Evolutionary conservation across 1,140 invertebrate genomes (phyloP), one percentile per base, ranked within the genome.

Genomic region (Cydia pomonella): DNA sequence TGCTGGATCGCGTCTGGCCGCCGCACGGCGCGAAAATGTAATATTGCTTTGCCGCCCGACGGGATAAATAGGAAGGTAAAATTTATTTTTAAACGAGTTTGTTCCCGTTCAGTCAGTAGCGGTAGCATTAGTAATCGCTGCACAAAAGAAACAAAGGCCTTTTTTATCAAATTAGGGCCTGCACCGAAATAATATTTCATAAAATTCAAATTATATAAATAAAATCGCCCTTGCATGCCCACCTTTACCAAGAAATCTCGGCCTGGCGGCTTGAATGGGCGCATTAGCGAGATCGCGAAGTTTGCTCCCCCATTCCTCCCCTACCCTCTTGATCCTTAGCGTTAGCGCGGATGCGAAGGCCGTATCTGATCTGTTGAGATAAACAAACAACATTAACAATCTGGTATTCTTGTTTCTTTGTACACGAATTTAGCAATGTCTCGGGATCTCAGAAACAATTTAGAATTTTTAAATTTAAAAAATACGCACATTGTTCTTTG

Each of bases 261-360:
- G 62, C 25, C 62, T 23, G 25, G 21, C 53, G 62, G 7, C 62
- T 23, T 63, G 62, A 63, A 63, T 63, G 23, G 62, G 25, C 62
- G 62, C 62, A 63, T 63, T 63, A 63, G 62, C 62, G 62, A 25
- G 62, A 63, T 63, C 62, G 62, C 62, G 23, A 63, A 63, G 62
- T 63, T 63, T 63, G 25, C 62, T 25, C 23, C 62, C 44, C 44
- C 44, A 16, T 47, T 47, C 13, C 0, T 16, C 41, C 41, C 44
- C 44, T 5, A 47, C 44, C 44, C 13, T 13, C 44, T 47, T 16
- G 16, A 47, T 47, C 44, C 44, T 47, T 3, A 44, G 13, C 44
- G 44, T 47, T 16, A 47, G 44, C 33, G 33, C 33, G 33, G 33
- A 38, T 10, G 10, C 44, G 13, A 47, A 47, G 13, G 13, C 44